phyloP scores from a whole-genome alignment of 2,888 invertebrate genomes.

The Chrysopilus asiliformis region DNA sequence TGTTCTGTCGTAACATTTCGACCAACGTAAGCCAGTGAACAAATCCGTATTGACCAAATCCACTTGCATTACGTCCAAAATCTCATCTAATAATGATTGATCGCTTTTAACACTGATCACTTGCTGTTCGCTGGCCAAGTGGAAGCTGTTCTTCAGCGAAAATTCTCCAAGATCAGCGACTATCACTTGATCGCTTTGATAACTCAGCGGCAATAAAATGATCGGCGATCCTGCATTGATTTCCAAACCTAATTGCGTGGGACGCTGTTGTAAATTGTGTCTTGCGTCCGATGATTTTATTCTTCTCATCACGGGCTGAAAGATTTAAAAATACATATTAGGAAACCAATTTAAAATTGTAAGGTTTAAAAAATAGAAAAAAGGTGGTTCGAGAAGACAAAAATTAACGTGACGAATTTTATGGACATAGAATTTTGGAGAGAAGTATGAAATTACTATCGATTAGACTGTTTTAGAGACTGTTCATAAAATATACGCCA shows the following conservation, averaged over 20 bases:
- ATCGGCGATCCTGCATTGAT: slow-evolving; percentile 51
- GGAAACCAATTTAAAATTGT: too few species aligned
- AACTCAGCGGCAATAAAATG: slow-evolving; percentile 75
- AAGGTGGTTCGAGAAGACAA: too few species aligned
- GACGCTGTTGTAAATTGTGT: slow-evolving; percentile 23
- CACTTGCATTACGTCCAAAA: slow-evolving; percentile 50
- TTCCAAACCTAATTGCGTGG: slow-evolving; percentile 29
- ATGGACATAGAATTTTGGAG: too few species aligned
- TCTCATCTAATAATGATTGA: slow-evolving; percentile 22
- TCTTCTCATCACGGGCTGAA: slow-evolving; percentile 30
- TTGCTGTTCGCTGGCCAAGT: slow-evolving; percentile 40
- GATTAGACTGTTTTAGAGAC: too few species aligned
- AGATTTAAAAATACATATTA: too few species aligned
- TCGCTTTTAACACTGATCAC: slow-evolving; percentile 24
- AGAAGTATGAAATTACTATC: too few species aligned
- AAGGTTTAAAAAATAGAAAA: too few species aligned
- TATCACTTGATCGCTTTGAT: slow-evolving; percentile 60
- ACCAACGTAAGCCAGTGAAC: slow-evolving; percentile 41
- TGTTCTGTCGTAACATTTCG: slow-evolving; percentile 11
- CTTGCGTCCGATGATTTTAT: slow-evolving; percentile 26
- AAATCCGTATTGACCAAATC: slow-evolving; percentile 56
- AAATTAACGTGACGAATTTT: too few species aligned
- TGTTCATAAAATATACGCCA: too few species aligned
- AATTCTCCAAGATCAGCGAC: slow-evolving; percentile 70
- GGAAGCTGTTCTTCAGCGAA: slow-evolving; percentile 63